Conservation (phyloP, 1,140 invertebrate genomes). For the Pectinophora gossypiella region DNA sequence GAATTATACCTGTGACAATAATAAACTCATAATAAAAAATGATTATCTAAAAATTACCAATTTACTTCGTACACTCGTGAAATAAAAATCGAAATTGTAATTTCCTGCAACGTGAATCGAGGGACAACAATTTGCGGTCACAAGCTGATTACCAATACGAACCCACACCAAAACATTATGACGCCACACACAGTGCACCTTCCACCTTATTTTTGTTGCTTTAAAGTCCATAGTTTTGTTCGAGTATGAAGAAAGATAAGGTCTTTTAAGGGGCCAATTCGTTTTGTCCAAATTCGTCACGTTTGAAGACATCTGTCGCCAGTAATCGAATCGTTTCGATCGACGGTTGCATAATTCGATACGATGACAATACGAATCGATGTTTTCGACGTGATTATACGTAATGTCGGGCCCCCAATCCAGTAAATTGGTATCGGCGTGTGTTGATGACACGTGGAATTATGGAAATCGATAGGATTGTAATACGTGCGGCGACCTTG, state of each 20-base stretch:
- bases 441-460: constrained; percentile 47
- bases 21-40: too few relatives aligned
- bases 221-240: not conserved
- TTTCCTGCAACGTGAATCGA: constrained; percentile 67
- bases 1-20: too few relatives aligned
- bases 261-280: constrained; percentile 28
- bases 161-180: constrained; percentile 37
- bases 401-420: constrained; percentile 40
- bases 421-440: constrained; percentile 38
- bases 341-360: constrained; percentile 61
- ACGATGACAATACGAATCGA: constrained; percentile 63
- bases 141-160: constrained; percentile 63
- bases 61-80: constrained; percentile 44
- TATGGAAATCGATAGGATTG: constrained; percentile 14
- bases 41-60: constrained; percentile 17
- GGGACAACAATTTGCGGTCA: constrained; percentile 73
- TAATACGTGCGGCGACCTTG: too few relatives aligned
- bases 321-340: constrained; percentile 62
- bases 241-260: constrained; percentile 9
- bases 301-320: constrained; percentile 69
- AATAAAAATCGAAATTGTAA: constrained; percentile 72
- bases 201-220: constrained; percentile 8
- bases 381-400: constrained; percentile 49
- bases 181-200: constrained; percentile 8
- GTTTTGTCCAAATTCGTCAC: constrained; percentile 70